These are phyloP conservation scores for Ceramica pisi DNA, from an alignment of 2,888 invertebrate genomes.

Conservation along the genomic window DNA sequence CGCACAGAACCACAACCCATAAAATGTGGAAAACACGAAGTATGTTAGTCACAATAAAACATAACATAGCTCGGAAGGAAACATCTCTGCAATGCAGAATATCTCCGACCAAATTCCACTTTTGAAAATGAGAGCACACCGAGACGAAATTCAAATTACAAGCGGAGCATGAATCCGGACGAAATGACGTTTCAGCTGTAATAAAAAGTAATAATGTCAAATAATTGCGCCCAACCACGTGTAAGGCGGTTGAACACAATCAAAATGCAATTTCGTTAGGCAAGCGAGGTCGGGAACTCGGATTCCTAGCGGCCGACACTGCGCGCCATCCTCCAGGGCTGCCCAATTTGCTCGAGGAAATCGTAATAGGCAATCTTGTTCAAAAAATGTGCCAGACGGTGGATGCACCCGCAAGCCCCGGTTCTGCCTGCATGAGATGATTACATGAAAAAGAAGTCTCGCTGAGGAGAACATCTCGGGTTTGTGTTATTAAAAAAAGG, in stretches of 20 bases:
- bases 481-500: conserved; percentile 29
- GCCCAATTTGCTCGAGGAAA: conserved; percentile 66
- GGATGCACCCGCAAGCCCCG: conserved; percentile 49
- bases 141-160: conserved; percentile 69
- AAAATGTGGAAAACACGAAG: conserved; percentile 51
- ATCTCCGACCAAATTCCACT: conserved; percentile 57
- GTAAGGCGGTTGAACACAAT: conserved; percentile 80
- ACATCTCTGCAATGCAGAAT: conserved; percentile 63
- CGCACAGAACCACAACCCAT: conserved; percentile 32
- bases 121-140: conserved; percentile 61
- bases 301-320: conserved; percentile 62
- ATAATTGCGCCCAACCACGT: conserved; percentile 82
- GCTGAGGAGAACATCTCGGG: conserved; percentile 17
- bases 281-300: conserved; percentile 53
- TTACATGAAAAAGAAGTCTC: conserved; percentile 43
- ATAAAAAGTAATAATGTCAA: conserved; percentile 83
- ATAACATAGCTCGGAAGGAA: conserved; percentile 55
- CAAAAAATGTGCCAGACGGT: conserved; percentile 59
- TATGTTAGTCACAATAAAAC: conserved; percentile 58
- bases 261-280: conserved; percentile 84
- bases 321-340: conserved; percentile 60
- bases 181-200: conserved; percentile 71
- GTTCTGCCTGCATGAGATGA: conserved; percentile 43
- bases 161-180: conserved; percentile 63
- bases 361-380: conserved; percentile 66